Evolutionary conservation across 2,888 invertebrate species (phyloP).

Genomic region (Rhodophaea formosa): DNA sequence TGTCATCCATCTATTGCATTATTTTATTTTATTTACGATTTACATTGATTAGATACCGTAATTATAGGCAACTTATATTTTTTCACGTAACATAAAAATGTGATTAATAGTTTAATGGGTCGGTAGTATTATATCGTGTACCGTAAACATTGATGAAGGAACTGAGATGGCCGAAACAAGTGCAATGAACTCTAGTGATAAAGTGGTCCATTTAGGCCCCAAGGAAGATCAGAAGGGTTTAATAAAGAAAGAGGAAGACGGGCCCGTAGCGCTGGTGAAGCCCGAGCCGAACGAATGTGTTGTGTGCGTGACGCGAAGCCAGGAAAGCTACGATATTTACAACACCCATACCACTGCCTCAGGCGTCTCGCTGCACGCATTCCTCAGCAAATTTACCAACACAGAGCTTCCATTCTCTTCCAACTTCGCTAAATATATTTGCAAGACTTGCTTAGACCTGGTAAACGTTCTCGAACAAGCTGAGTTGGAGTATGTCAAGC

Average conservation of each 20-base stretch:
- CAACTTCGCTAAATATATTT: slow-evolving; percentile 48
- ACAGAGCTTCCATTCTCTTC: slow-evolving; percentile 41
- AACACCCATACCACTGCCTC: slow-evolving; percentile 44
- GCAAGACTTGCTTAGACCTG: slow-evolving; percentile 61
- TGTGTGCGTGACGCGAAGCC: slow-evolving; percentile 51
- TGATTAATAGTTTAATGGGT: not conserved
- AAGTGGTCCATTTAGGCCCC: slow-evolving; percentile 35
- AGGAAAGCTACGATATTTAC: slow-evolving; percentile 49
- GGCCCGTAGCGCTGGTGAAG: slow-evolving; percentile 45
- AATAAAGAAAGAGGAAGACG: slow-evolving; percentile 52
- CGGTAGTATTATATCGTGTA: not conserved
- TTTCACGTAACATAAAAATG: not conserved
- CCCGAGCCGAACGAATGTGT: slow-evolving; percentile 61
- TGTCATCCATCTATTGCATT: slow-evolving; percentile 4
- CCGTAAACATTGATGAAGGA: not conserved
- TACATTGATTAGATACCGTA: not conserved
- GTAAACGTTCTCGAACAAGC: slow-evolving; percentile 64
- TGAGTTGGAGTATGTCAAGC: slow-evolving; percentile 60
- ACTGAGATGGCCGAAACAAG: slow-evolving; percentile 56
- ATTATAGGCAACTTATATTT: not conserved
- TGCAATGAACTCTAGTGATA: slow-evolving; percentile 52
- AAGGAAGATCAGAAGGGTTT: slow-evolving; percentile 37
- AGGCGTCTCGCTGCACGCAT: slow-evolving; percentile 49
- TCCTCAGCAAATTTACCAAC: slow-evolving; percentile 53
- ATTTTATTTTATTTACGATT: not conserved